Evolutionary conservation across 2,888 invertebrate species (phyloP).

Genomic region (Aromia moschata): DNA sequence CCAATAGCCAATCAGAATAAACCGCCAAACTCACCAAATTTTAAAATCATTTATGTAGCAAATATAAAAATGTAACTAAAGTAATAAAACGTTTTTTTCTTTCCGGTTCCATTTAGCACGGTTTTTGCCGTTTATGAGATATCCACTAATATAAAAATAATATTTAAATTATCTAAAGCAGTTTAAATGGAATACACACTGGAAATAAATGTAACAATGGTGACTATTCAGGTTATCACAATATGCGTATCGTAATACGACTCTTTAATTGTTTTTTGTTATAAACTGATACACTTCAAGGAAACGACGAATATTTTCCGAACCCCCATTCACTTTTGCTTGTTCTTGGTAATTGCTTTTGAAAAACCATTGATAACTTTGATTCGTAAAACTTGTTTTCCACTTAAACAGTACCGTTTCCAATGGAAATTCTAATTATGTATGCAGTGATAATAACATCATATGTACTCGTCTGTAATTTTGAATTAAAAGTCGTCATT

Average conservation of each 20-base stretch:
- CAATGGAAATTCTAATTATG: not conserved
- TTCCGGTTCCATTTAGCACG: too few species aligned
- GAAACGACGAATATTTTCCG: not conserved
- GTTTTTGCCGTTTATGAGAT: too few species aligned
- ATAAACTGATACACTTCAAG: not conserved
- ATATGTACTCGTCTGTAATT: not conserved
- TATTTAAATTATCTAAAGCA: not conserved
- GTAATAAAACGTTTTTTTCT: too few species aligned
- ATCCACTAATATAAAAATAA: too few species aligned
- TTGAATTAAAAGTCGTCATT: not conserved
- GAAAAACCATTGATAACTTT: too few species aligned
- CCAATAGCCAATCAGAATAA: too few species aligned
- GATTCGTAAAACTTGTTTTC: not conserved
- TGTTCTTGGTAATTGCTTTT: too few species aligned
- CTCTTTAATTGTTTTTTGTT: slow-evolving; percentile 12
- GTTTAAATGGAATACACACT: not conserved
- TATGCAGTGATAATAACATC: not conserved
- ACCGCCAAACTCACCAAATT: too few species aligned
- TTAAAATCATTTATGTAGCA: too few species aligned
- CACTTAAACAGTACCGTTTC: not conserved
- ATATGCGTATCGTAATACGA: slow-evolving; percentile 6
- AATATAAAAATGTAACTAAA: too few species aligned
- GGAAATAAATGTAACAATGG: slow-evolving; percentile 3
- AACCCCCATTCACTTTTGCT: too few species aligned
- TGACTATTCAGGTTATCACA: not conserved